Base-by-base conservation (phyloP, 1,140 invertebrate genomes). In the Lineus longissimus region DNA sequence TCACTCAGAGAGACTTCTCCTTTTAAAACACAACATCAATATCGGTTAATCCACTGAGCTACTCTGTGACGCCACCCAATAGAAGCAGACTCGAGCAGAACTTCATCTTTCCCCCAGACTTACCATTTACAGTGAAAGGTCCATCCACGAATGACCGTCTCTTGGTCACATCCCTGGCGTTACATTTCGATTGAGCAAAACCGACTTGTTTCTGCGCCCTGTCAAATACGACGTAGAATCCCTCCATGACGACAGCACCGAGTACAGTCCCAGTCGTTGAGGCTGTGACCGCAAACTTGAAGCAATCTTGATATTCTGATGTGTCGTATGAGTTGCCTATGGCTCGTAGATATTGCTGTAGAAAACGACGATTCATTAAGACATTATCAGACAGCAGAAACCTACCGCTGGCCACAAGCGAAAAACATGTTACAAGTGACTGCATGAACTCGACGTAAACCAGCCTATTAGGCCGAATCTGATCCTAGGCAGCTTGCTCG, bases 221-320 rank as follows among this genome's bases (percentile, higher is more conserved):
- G 65, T 81, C 77, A 73, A 81, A 80, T 19, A 80, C 70, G 15
- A 75, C 68, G 64, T 80, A 81, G 60, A 72, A 81, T 1, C 77
- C 79, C 63, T 81, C 79, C 76, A 81, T 76, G 9, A 78, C 64
- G 1, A 80, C 72, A 55, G 78, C 76, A 27, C 79, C 79, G 11
- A 80, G 55, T 0, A 81, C 77, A 62, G 72, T 72, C 22, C 76
- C 76, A 59, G 75, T 55, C 40, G 72, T 67, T 2, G 74, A 74
- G 29, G 62, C 59, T 19, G 71, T 62, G 15, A 78, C 64, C 33
- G 68, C 74, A 70, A 78, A 70, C 61, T 76, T 78, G 61, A 72
- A 76, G 62, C 76, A 78, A 41, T 68, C 67, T 60, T 71, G 58
- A 19, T 59, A 66, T 59, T 62, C 36, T 27, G 33, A 31, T 41